A percentile compares a stretch with the other conserved stretches of the same genome.
phyloP scores from a whole-genome alignment of 1,140 invertebrate genomes.

The Diplogasteroides magnus region DNA sequence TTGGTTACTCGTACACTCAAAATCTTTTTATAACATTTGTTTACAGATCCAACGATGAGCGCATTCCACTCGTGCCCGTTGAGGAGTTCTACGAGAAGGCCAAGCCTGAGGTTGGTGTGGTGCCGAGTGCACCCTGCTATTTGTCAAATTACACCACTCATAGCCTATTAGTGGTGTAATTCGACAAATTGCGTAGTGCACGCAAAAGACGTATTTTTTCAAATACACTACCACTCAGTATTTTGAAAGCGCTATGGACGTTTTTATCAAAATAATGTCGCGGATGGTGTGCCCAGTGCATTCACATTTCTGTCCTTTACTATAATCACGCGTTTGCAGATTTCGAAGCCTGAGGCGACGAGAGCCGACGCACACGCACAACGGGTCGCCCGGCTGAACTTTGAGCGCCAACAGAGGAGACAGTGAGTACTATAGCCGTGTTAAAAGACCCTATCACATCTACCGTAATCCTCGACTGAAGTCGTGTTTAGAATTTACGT shows the following conservation, averaged over 20 bases:
- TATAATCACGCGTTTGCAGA: too few species aligned
- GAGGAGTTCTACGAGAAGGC: constrained; percentile 24
- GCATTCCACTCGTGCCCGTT: constrained; percentile 20
- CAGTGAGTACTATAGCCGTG: constrained; percentile 8
- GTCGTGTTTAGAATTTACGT: neutral
- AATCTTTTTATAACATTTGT: neutral
- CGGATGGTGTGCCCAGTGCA: too few species aligned
- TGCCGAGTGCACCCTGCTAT: too few species aligned
- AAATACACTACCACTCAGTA: too few species aligned
- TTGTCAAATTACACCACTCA: too few species aligned
- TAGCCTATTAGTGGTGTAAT: too few species aligned
- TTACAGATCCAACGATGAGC: constrained; percentile 26
- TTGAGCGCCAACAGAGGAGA: constrained; percentile 18
- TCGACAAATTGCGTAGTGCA: too few species aligned
- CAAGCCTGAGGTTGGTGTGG: neutral
- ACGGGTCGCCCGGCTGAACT: constrained; percentile 13
- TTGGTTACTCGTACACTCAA: too few species aligned
- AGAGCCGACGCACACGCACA: constrained; percentile 18
- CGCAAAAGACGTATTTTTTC: too few species aligned
- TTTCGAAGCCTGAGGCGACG: constrained; percentile 16
- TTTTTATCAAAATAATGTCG: too few species aligned
- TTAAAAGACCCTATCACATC: neutral
- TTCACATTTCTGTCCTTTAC: too few species aligned
- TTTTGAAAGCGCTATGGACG: too few species aligned
- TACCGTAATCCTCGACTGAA: neutral